A percentile compares a stretch with the other conserved stretches of the same genome.
Evolutionary conservation across 1,140 invertebrate genomes (phyloP).

Genomic region (Maconellicoccus hirsutus): DNA sequence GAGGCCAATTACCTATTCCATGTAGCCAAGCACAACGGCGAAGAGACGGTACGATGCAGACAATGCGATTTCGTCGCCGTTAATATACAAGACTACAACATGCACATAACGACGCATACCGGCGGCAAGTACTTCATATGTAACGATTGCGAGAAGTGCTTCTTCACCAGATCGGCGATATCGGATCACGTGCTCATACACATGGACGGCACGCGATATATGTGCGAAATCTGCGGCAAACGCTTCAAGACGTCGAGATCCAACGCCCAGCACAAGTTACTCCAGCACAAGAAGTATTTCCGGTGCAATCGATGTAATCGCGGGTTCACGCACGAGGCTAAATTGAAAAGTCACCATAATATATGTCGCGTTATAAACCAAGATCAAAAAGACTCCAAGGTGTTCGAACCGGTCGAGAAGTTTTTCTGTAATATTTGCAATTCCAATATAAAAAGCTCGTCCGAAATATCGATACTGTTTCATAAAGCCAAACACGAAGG

Average conservation of each 20-base stretch:
- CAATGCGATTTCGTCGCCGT: not conserved
- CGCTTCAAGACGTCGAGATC: constrained; percentile 4
- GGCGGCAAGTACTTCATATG: constrained; percentile 12
- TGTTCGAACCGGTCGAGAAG: constrained; percentile 13
- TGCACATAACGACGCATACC: constrained; percentile 19
- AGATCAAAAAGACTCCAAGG: not conserved
- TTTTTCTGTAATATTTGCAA: constrained; percentile 16
- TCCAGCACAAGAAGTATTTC: constrained; percentile 17
- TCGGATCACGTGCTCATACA: constrained; percentile 3
- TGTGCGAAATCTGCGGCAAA: constrained; percentile 6
- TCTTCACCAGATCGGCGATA: not conserved
- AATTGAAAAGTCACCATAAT: constrained; percentile 13
- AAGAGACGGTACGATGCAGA: not conserved
- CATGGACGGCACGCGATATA: constrained; percentile 10
- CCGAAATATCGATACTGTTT: constrained; percentile 6
- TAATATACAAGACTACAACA: not conserved
- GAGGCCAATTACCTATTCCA: not conserved
- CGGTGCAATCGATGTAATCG: not conserved
- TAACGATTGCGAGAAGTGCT: not conserved
- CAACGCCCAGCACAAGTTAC: not conserved
- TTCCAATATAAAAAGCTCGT: constrained; percentile 15
- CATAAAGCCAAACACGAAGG: constrained; percentile 14
- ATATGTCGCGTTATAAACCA: not conserved
- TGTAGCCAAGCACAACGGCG: not conserved
- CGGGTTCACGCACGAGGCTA: constrained; percentile 5